Evolutionary conservation across 2,113 vertebrate genomes (phyloP).

Genomic region (Semnornis frantzii): DNA sequence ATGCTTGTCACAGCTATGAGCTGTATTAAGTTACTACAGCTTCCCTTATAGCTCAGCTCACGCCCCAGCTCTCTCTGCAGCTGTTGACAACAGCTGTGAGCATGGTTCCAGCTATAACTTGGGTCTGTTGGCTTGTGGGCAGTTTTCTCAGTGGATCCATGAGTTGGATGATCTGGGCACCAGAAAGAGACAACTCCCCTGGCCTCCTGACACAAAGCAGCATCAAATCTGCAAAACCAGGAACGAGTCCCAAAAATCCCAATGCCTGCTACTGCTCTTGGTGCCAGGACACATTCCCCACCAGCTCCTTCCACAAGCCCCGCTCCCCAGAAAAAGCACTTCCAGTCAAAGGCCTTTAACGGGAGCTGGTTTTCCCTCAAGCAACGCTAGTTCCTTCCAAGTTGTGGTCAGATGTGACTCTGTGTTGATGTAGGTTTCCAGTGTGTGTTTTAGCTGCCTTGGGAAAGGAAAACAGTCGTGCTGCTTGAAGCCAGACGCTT

Average conservation of each 20-base stretch:
- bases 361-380: not conserved
- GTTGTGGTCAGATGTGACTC: not conserved
- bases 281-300: not conserved
- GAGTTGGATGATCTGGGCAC: not conserved
- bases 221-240: not conserved
- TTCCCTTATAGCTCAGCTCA: not conserved
- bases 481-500: not conserved
- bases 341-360: not conserved
- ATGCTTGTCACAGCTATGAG: not conserved
- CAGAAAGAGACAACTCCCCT: not conserved
- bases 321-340: not conserved
- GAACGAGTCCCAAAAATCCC: not conserved
- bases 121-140: accelerated
- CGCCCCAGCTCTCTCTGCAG: not conserved
- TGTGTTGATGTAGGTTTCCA: not conserved
- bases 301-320: not conserved
- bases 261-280: not conserved
- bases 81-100: constrained; percentile 31
- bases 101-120: not conserved
- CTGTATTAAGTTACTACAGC: constrained; percentile 35
- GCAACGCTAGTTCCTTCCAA: constrained; percentile 1
- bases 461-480: not conserved
- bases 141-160: not conserved
- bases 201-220: not conserved
- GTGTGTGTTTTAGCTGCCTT: not conserved